Conservation (phyloP, 2,888 invertebrate species). For the Panopea generosa region DNA sequence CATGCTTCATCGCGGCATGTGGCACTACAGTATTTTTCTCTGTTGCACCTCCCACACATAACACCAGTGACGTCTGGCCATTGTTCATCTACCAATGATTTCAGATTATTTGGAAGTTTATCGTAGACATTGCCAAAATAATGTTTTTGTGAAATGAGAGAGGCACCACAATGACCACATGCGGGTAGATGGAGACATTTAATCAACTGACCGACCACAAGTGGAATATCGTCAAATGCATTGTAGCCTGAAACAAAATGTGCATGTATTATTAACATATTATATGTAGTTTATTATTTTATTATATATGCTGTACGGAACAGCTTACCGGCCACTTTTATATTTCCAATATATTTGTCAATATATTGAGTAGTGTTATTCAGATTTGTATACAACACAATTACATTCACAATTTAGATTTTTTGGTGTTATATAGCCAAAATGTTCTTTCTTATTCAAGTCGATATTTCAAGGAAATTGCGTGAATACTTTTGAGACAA, state of each 20-base stretch:
- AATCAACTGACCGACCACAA: constrained; percentile 94
- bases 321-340: too few species aligned
- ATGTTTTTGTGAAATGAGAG: constrained; percentile 94
- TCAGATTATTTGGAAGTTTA: constrained; percentile 51
- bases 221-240: constrained; percentile 94
- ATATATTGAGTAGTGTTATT: too few species aligned
- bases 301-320: too few species aligned
- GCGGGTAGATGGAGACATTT: constrained; percentile 91
- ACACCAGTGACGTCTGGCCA: constrained; percentile 75
- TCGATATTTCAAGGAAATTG: too few species aligned
- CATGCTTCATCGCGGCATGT: constrained; percentile 90
- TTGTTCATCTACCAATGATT: constrained; percentile 64
- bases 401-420: too few species aligned
- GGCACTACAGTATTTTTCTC: constrained; percentile 85
- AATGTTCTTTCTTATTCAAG: too few species aligned
- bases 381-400: too few species aligned
- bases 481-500: too few species aligned
- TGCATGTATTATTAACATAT: not conserved
- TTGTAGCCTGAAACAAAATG: constrained; percentile 88
- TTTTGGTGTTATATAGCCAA: too few species aligned
- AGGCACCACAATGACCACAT: constrained; percentile 95
- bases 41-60: constrained; percentile 68
- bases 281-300: too few species aligned
- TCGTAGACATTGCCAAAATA: constrained; percentile 72
- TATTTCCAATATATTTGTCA: too few species aligned